Percentiles rank a stretch among this genome's conserved stretches.
Conservation (phyloP, 2,888 invertebrate species). For the Elegia similella region DNA sequence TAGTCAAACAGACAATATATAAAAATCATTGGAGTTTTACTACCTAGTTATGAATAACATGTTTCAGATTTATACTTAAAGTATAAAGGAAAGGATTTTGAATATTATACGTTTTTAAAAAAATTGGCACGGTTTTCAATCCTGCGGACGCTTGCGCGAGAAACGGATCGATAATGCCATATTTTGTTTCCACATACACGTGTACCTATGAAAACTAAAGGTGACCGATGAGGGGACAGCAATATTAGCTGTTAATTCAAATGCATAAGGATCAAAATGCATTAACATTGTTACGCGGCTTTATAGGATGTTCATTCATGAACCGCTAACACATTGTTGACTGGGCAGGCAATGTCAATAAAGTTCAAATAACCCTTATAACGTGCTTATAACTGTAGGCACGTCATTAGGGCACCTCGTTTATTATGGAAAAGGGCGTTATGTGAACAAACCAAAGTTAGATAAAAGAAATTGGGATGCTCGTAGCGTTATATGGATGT, state of each 20-base stretch:
- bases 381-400: too few species aligned
- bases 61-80: neutral
- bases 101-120: conserved; percentile 21
- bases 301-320: conserved; percentile 37
- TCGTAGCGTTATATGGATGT: too few species aligned
- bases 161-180: conserved; percentile 57
- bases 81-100: neutral
- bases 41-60: neutral
- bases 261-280: conserved; percentile 31
- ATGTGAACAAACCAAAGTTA: neutral
- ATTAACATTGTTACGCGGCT: conserved; percentile 13
- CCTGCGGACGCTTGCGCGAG: conserved; percentile 68
- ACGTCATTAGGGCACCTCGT: conserved; percentile 10
- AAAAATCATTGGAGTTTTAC: neutral
- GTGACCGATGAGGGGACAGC: neutral
- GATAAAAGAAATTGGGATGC: neutral
- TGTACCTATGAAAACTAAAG: conserved; percentile 6
- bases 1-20: conserved; percentile 9
- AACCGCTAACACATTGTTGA: conserved; percentile 47
- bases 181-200: conserved; percentile 27
- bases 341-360: conserved; percentile 42
- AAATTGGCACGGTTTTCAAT: conserved; percentile 25
- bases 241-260: conserved; percentile 5
- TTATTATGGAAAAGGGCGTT: conserved; percentile 18
- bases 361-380: conserved; percentile 30